Base-by-base conservation (phyloP, 1,140 invertebrate species). In the Leptinotarsa lineolata region DNA sequence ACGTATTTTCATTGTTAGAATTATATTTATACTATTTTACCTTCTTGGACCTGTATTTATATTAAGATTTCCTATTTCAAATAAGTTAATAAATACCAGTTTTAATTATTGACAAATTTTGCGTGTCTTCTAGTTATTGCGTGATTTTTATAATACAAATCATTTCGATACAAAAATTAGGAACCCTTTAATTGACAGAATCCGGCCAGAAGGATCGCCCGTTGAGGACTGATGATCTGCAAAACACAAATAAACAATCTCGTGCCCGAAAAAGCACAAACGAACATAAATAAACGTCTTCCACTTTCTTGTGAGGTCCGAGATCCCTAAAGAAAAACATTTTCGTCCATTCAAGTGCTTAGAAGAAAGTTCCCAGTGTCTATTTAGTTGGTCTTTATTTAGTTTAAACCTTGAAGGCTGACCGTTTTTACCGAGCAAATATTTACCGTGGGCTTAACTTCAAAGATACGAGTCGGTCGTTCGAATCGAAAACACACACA, bases 361-460 rank as follows among this genome's bases (percentile, higher is more conserved):
- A 59, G 68, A 75, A 67, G 68, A 44, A 66, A 69, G 61, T 60
- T n/a, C 63, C 45, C 12, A 54, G 48, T 54, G 72, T 60, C 45
- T 77, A 67, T 77, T 72, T 72, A 65, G 63, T 54, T 70, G 60
- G 73, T 72, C 70, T 76, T 75, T 76, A 72, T 76, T 76, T 76
- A 72, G 72, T 69, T 76, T 65, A 65, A 76, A 73, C 61, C 74
- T 72, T 68, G 67, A 54, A 54, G 48, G 48, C 48, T 54, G 48
- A 54, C 61, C 73, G 66, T 77, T 77, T 77, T 77, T 75, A 74
- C 73, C 72, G 71, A 61, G 24, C 68, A 72, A 77, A 77, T 77
- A 77, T 77, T 77, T 75, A 68, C 73, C 18, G 46, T 63, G 70
- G 76, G 76, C 69, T 77, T 77, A 77, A 75, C 76, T 72, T 77